phyloP scores from a whole-genome alignment of 1,140 invertebrate species.

The Spodoptera frugiperda region DNA sequence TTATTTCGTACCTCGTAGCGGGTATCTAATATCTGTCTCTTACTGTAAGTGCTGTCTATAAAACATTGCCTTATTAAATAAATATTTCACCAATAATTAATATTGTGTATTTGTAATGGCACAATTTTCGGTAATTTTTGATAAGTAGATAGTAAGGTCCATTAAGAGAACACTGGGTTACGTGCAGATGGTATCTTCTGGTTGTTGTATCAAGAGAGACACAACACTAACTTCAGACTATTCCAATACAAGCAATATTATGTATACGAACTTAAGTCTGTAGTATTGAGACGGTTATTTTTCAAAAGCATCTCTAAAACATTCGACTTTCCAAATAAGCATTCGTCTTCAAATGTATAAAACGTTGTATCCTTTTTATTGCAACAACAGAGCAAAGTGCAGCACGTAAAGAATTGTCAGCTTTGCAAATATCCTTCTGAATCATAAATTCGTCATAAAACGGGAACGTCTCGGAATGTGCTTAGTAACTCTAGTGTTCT shows the following conservation, averaged over 20 bases:
- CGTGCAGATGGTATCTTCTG: not conserved
- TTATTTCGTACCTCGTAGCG: conserved; percentile 37
- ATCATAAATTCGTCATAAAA: not conserved
- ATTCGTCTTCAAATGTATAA: not conserved
- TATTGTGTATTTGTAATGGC: conserved; percentile 57
- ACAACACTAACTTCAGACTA: not conserved
- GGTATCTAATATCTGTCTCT: conserved; percentile 49
- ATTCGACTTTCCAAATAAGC: not conserved
- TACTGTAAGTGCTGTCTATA: conserved; percentile 61
- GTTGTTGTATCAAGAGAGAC: not conserved
- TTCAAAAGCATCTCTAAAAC: not conserved
- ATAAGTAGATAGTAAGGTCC: conserved; percentile 25
- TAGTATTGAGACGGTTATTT: not conserved
- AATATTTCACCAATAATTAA: conserved; percentile 57
- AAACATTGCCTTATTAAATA: conserved; percentile 62
- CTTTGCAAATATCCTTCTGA: not conserved
- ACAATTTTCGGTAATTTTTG: conserved; percentile 55
- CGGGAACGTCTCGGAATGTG: not conserved
- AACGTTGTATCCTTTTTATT: not conserved
- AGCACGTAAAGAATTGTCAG: not conserved
- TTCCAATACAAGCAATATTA: not conserved
- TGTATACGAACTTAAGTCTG: not conserved
- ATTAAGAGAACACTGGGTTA: conserved; percentile 46
- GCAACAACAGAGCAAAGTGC: not conserved
- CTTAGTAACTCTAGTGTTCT: conserved; percentile 50